Evolutionary conservation across 53 echinoderm and acorn worm genomes (phyloP), one percentile per base, ranked within the genome.

Genomic region (Echinarachnius parma): DNA sequence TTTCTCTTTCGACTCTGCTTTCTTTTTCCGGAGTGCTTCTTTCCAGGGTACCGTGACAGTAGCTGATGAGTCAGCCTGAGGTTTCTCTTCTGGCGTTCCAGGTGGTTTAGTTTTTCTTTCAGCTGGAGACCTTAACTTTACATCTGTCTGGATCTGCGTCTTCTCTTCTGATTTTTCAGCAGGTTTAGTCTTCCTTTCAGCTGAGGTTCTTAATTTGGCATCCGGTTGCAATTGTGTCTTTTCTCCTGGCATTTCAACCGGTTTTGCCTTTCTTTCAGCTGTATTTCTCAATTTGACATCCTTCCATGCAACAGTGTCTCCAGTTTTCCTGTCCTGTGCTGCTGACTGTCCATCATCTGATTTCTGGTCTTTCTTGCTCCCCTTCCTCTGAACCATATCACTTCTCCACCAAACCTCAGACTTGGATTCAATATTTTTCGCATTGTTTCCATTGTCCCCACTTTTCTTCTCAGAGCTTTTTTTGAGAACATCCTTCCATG

Each of bases 401-500:
- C 39, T 57, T 28, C 57, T 72, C 74, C 74, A 72, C 74, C 74
- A 72, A 4, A 14, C 57, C 3, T 72, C 74, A 22, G 74, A 28
- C 35, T 56, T 55, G 25, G 55, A 7, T 16, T 35, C 42, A 72
- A 22, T 50, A 4, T 18, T 50, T 19, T 16, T 44, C 18, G 39
- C 26, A 28, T 34, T 69, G 20, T 29, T 14, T 26, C 29, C 53
- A 52, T 21, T 46, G 8, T 37, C 52, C 53, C 61, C 22, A 13
- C 19, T 71, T 16, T 53, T 70, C 25, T 71, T 55, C 36, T 53
- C 84, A 72, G 62, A 74, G 54, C 45, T 78, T 31, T 52, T 84
- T 21, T 34, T 77, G 31, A 78, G 62, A 39, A 57, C 78, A 59
- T 64, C 84, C 59, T 61, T 84, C 84, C 84, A 84, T 15, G 84